phyloP scores from a whole-genome alignment of 2,888 invertebrate genomes.

The Drosophila leonis region DNA sequence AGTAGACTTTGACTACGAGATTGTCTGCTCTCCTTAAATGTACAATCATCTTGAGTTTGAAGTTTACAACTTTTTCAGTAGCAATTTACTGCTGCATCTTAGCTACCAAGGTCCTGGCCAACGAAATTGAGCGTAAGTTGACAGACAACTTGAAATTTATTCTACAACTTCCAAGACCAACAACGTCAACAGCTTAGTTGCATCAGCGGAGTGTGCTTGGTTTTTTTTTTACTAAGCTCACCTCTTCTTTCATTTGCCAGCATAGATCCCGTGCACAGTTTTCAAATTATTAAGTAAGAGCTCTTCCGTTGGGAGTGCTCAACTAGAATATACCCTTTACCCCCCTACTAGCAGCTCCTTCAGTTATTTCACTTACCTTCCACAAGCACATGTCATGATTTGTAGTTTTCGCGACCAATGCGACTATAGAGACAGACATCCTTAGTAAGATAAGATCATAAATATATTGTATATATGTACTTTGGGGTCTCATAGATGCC shows the following conservation, averaged over 20 bases:
- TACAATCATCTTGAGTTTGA: conserved; percentile 37
- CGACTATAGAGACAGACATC: too few species aligned
- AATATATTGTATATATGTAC: background rate
- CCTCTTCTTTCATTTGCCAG: conserved; percentile 8
- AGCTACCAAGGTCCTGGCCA: conserved; percentile 40
- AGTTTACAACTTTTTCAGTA: conserved; percentile 42
- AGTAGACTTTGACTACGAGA: background rate
- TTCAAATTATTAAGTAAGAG: background rate
- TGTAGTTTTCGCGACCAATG: too few species aligned
- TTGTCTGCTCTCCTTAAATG: conserved; percentile 25
- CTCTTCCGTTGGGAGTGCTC: background rate
- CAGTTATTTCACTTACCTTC: background rate
- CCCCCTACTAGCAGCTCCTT: background rate
- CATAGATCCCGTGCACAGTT: conserved; percentile 31
- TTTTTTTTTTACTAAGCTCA: conserved; percentile 23
- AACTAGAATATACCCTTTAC: background rate
- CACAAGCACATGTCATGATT: background rate
- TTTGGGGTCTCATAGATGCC: too few species aligned
- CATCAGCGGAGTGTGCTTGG: conserved; percentile 9
- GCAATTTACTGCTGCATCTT: conserved; percentile 27
- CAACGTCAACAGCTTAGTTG: conserved; percentile 28
- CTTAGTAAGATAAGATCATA: too few species aligned
- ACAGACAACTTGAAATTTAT: conserved; percentile 66
- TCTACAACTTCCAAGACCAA: conserved; percentile 33
- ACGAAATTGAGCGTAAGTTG: conserved; percentile 74